phyloP scores from a whole-genome alignment of 2,888 invertebrate species.

The Pteria penguin region DNA sequence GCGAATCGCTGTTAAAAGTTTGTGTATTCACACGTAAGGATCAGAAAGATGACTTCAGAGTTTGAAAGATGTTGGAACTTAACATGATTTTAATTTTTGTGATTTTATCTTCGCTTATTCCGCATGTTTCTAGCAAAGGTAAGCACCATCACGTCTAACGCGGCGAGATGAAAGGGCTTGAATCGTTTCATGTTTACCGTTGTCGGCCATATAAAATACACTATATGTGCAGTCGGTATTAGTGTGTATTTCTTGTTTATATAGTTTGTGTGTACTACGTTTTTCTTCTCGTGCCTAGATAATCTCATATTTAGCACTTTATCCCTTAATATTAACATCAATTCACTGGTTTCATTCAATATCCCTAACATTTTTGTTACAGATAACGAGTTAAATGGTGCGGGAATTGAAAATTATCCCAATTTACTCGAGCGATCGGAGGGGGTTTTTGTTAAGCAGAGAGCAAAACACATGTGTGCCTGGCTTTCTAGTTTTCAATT shows the following conservation, averaged over 20 bases:
- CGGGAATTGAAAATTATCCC: background rate
- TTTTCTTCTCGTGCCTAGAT: no score
- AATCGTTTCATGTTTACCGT: background rate
- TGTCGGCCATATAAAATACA: slow-evolving; percentile 7
- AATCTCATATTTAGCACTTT: no score
- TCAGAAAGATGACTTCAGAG: slow-evolving; percentile 6
- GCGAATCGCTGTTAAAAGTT: background rate
- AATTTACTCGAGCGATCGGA: background rate
- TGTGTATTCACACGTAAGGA: background rate
- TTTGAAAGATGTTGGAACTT: slow-evolving; percentile 7
- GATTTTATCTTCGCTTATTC: background rate
- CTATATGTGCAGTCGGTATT: background rate
- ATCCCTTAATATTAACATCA: no score
- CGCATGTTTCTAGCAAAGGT: background rate
- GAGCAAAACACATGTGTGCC: background rate
- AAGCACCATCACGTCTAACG: background rate
- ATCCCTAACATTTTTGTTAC: no score
- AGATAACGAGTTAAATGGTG: background rate
- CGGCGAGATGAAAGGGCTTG: slow-evolving; percentile 6
- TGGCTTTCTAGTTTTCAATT: background rate
- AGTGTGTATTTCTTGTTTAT: background rate
- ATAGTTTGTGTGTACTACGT: no score
- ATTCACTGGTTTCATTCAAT: no score
- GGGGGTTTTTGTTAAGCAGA: background rate
- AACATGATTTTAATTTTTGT: slow-evolving; percentile 14